These are phyloP conservation scores for Caenorhabditis doughertyi DNA, from an alignment of 2,888 invertebrate genomes.

Conservation along the genomic window DNA sequence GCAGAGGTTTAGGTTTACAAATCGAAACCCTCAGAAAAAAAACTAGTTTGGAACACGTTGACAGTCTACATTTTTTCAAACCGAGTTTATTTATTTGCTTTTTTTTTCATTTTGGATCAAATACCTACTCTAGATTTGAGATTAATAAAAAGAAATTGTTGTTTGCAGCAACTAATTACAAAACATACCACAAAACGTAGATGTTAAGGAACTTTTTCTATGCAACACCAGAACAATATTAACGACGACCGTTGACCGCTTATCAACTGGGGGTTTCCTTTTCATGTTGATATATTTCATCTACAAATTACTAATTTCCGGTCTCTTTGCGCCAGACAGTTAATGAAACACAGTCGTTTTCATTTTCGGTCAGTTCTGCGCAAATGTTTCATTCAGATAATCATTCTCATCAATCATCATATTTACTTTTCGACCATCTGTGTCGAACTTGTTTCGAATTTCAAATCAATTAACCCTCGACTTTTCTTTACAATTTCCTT, in stretches of 20 bases:
- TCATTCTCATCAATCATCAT: conserved; percentile 60
- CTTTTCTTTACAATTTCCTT: background rate
- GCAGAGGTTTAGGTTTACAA: conserved; percentile 6
- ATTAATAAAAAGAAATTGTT: too few relatives aligned
- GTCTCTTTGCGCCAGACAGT: conserved; percentile 15
- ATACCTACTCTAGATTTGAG: background rate
- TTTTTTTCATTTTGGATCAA: background rate
- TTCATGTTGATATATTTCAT: background rate
- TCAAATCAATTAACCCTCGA: conserved; percentile 12
- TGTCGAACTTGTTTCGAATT: conserved; percentile 35
- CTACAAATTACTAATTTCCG: conserved; percentile 16
- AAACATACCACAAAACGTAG: too few relatives aligned
- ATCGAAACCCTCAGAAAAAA: conserved; percentile 8
- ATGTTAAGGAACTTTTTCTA: too few relatives aligned
- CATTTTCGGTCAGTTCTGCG: conserved; percentile 3
- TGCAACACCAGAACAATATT: background rate
- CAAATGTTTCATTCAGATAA: conserved; percentile 52
- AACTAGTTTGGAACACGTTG: conserved; percentile 22
- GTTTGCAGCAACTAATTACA: too few relatives aligned
- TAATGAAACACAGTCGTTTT: conserved; percentile 13
- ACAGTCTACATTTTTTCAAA: background rate
- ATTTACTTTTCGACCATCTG: conserved; percentile 49
- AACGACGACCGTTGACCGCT: background rate
- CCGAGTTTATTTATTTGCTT: background rate
- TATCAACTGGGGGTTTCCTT: background rate